Conservation (phyloP, 1,140 invertebrate genomes). For the Lucilia cuprina region DNA sequence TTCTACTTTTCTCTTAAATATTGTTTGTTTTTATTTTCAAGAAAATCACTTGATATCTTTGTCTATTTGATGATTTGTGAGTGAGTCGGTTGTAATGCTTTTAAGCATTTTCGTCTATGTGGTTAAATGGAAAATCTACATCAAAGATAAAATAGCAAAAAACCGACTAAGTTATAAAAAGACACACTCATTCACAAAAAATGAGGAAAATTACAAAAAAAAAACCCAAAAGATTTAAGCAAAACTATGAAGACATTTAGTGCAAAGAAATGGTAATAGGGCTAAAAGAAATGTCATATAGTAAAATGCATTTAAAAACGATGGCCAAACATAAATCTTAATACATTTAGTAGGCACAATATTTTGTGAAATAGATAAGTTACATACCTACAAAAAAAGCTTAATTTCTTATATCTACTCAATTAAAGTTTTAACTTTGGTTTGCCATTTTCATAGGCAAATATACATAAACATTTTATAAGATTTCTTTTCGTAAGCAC, state of each 20-base stretch:
- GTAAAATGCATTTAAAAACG: neutral
- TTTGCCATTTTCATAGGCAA: too few relatives aligned
- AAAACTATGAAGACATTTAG: neutral
- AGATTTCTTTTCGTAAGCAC: neutral
- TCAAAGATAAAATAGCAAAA: neutral
- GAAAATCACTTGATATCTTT: slow-evolving; percentile 11
- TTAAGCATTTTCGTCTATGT: neutral
- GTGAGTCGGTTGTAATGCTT: neutral
- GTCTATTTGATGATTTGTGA: slow-evolving; percentile 7
- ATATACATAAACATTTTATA: too few relatives aligned
- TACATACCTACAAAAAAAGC: neutral
- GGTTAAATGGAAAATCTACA: neutral
- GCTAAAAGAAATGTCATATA: neutral
- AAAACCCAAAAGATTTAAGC: neutral
- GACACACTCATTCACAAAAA: neutral
- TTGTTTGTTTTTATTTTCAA: neutral
- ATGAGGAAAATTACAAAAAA: neutral
- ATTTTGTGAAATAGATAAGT: neutral
- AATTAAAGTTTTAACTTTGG: neutral
- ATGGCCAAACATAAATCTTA: neutral
- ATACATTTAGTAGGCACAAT: neutral
- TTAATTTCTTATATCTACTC: neutral
- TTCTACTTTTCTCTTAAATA: neutral
- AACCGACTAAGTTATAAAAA: neutral
- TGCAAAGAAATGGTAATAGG: neutral